Base-by-base conservation (phyloP, 2,888 invertebrate genomes). In the Rambutsinella grinnellia region DNA sequence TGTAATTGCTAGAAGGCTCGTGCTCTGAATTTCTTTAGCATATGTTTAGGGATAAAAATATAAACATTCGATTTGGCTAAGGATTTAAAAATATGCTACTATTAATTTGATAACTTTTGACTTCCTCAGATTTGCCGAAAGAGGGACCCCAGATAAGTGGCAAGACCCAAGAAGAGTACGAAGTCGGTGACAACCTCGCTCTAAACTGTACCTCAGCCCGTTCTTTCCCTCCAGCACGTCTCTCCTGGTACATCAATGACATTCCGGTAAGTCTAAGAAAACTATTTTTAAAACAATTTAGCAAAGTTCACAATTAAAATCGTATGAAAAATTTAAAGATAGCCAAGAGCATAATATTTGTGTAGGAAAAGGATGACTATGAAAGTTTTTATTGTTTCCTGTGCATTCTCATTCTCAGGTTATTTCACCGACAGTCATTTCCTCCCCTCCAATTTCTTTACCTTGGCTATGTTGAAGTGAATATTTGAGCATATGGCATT, bases 191-290 rank as follows among this genome's bases (percentile, higher is more conserved):
- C 71, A 61, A 66, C 47, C 75, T 84, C 44, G 80, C 75, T 47
- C 70, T 84, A 53, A 84, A 82, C 65, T 84, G 84, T 69, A 81
- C 82, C 47, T 79, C 82, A 21, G 57, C 66, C 10, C 58, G 66
- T 28, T 81, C 81, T 28, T 84, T 84, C 71, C 84, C 84, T 49
- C 81, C 84, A 21, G 84, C 82, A 17, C 78, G 78, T 60, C 78
- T 84, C 61, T 76, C 77, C 2, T 84, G 84, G 84, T 82, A 70
- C 67, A 82, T 84, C 77, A 82, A 82, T 44, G 82, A 82, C 68
- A 23, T 71, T 26, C 79, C 76, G 69, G 83, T 83, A 82, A 79
- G 66, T 49, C 36, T 5, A 36, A 36, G 36, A 36, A 36, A 36
- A 13, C 36, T 36, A 36, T 36, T 36, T 36, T 5, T 36, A 36